Evolutionary conservation across 2,797 vertebrate species (phyloP), one percentile per base, ranked within the genome.

Genomic region (Lepilemur ruficaudatus): DNA sequence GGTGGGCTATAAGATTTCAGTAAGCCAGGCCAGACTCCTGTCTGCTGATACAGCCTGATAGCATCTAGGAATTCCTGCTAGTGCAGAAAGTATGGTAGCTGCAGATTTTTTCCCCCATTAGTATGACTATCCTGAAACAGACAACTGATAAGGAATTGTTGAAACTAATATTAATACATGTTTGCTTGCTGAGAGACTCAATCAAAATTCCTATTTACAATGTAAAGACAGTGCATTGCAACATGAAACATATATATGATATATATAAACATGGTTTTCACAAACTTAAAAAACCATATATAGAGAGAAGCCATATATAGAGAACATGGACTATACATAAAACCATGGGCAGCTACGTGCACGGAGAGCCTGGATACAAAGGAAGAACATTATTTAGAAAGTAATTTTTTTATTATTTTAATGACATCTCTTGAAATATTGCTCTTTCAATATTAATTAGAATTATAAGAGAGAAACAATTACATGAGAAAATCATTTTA

Each of bases 1-100:
- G 95, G 30, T 1, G 96, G 95, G 80, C 89, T 97, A n/a, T 98
- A 96, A 80, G 95, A 90, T 98, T 98, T 98, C 98, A 38, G 25
- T 10, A 25, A 9, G 84, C 95, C 93, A 96, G 0, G 1, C 96
- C 98, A 98, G 95, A 98, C 93, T 89, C 79, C 93, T 81, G 97
- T 95, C 97, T 94, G 67, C 57, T 69, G 28, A 94, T 81, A 75
- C 46, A 80, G 82, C 38, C 65, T 69, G 98, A 98, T 98, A 98
- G 86, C 96, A 98, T 98, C 98, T 98, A 94, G 96, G 96, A 82
- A 97, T 98, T 96, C 94, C 67, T 92, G 81, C 93, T 46, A 1
- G 92, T 30, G 4, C 25, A 67, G 92, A 95, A 92, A 98, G 94
- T 72, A 70, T 69, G 97, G 95, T 89, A n/a, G 18, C 82, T 59